Evolutionary conservation across 2,113 vertebrate species (phyloP), one percentile per base, ranked within the genome.

Genomic region (Beaufortia kweichowensis): DNA sequence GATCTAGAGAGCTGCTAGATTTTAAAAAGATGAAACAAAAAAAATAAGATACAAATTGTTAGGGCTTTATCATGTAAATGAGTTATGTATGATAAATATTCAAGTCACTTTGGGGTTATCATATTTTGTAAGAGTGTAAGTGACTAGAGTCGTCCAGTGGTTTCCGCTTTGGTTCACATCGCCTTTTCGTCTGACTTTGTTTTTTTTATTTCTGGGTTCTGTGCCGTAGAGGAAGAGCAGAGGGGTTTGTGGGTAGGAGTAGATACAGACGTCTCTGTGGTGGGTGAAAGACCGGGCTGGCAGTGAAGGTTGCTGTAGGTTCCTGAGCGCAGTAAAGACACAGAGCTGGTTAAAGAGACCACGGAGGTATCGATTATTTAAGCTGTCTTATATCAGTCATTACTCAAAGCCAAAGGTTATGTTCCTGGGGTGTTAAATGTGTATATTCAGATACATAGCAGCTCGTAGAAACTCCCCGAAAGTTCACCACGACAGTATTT

Each of bases 331-430:
- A 66, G 75, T 57, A 84, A 83, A 86, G 82, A 89, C 90, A 91
- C 87, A 69, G 69, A 90, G 87, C 89, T 48, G 63, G 75, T 75
- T 75, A 56, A 74, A 90, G 82, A 90, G 85, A 81, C 84, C 89
- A 90, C 91, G 90, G 89, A 90, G 91, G 92, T 91, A 91, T 89
- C 87, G 87, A 92, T 83, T 70, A 86, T 87, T 90, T 91, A 90
- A 87, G 83, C 79, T 89, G 89, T 92, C 90, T 91, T 92, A 86
- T 91, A 91, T 92, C 90, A 91, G 88, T 92, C 90, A 89, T 91
- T 89, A 90, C 93, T 92, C 91, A 86, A 94, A 95, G 93, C 95
- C 95, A 96, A 97, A 96, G 94, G 93, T 94, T 92, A 87, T 85
- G 89, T 93, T 92, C 88, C 88, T 88, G 89, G 87, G 83, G 87